A percentile compares a stretch with the other conserved stretches of the same genome.
phyloP scores from a whole-genome alignment of 2,888 invertebrate species.

The Acronicta aceris region DNA sequence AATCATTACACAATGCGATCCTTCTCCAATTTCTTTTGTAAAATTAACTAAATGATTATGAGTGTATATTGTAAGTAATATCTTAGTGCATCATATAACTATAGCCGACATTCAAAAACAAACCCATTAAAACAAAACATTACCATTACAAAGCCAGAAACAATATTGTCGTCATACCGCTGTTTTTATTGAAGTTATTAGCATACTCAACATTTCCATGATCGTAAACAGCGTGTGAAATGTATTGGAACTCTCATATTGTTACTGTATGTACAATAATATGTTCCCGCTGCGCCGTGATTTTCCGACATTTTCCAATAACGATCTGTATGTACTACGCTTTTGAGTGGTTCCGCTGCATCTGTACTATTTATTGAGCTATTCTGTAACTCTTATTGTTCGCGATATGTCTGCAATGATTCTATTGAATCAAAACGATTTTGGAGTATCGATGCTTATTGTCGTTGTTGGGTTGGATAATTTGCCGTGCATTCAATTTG shows the following conservation, averaged over 20 bases:
- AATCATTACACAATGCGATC: too few species aligned
- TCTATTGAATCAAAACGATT: conserved; percentile 41
- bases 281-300: conserved; percentile 40
- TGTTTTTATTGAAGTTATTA: conserved; percentile 48
- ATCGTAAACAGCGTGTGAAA: conserved; percentile 36
- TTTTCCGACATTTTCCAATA: conserved; percentile 53
- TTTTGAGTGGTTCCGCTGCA: conserved; percentile 53
- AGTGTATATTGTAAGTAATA: too few species aligned
- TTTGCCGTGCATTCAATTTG: conserved; percentile 40
- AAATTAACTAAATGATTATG: too few species aligned
- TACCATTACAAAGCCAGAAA: conserved; percentile 30
- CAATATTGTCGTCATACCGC: conserved; percentile 30
- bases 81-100: conserved; percentile 21
- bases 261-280: conserved; percentile 38
- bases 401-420: conserved; percentile 47
- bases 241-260: conserved; percentile 45
- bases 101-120: conserved; percentile 30
- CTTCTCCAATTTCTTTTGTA: too few species aligned
- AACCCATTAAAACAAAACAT: conserved; percentile 37
- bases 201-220: conserved; percentile 38
- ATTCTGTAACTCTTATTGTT: conserved; percentile 50
- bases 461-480: conserved; percentile 41
- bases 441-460: conserved; percentile 37
- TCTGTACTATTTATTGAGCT: conserved; percentile 55
- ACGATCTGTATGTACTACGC: conserved; percentile 47